A percentile compares a stretch with the other conserved stretches of the same genome.
Conservation (phyloP, 2,113 vertebrate species). For the Protobothrops mucrosquamatus region DNA sequence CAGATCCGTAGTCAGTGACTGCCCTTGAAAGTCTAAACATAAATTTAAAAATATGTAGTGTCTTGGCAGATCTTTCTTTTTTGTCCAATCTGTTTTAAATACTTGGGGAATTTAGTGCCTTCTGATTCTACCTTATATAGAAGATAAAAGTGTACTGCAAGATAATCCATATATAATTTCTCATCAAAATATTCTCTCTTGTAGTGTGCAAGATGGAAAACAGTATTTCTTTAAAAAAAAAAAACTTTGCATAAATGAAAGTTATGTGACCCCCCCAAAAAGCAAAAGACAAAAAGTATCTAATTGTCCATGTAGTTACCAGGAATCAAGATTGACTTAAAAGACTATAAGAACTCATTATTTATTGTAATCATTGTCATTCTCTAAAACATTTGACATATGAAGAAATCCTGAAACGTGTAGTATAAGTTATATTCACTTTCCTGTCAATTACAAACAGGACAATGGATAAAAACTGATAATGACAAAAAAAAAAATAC, state of each 20-base stretch:
- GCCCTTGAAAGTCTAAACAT: not conserved
- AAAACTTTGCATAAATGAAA: not conserved
- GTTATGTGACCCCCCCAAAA: not conserved
- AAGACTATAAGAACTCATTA: not conserved
- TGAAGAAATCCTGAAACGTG: not conserved
- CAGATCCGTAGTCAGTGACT: not conserved
- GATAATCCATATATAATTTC: not conserved
- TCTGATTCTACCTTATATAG: not conserved
- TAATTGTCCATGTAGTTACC: not conserved
- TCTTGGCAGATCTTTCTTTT: not conserved
- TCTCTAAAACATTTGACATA: not conserved
- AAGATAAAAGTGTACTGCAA: no score
- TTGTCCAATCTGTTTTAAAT: not conserved
- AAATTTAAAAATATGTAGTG: not conserved
- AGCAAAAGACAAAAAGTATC: not conserved
- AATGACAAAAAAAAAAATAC: conserved; percentile 28
- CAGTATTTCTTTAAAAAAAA: not conserved
- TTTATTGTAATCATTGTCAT: not conserved
- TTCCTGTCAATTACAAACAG: conserved; percentile 4
- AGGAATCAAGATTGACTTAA: not conserved
- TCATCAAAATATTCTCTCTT: not conserved
- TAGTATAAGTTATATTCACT: not conserved
- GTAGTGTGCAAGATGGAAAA: not conserved
- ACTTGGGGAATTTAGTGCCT: not conserved
- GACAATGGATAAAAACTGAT: not conserved